A percentile compares a stretch with the other conserved stretches of the same genome.
These are phyloP conservation scores for Drosophila bifasciata DNA, from an alignment of 1,140 invertebrate species.

Conservation along the genomic window DNA sequence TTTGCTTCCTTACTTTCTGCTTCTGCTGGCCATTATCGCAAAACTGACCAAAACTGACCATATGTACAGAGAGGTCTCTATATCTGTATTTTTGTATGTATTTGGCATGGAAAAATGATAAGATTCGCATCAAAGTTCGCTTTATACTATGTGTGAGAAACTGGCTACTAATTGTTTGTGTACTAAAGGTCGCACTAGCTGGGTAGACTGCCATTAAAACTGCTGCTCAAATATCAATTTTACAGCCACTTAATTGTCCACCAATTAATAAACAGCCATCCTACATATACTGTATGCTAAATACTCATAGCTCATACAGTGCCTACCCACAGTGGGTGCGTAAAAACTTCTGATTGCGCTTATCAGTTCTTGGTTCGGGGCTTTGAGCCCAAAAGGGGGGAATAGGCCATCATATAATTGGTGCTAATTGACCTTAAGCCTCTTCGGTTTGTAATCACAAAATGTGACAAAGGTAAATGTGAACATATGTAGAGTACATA, in stretches of 20 bases:
- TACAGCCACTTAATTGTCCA: slow-evolving; percentile 40
- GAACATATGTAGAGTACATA: slow-evolving; percentile 15
- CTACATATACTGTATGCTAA: neutral
- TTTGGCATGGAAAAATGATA: slow-evolving; percentile 19
- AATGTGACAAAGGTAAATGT: neutral
- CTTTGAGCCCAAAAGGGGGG: too few relatives aligned
- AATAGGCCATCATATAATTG: slow-evolving; percentile 24
- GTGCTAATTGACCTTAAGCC: slow-evolving; percentile 47
- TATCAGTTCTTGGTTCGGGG: slow-evolving; percentile 24
- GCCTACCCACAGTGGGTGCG: slow-evolving; percentile 9
- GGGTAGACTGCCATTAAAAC: slow-evolving; percentile 19
- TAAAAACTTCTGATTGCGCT: slow-evolving; percentile 28
- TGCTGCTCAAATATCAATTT: slow-evolving; percentile 47
- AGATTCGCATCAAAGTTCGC: slow-evolving; percentile 40
- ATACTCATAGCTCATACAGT: too few relatives aligned
- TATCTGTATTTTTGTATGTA: too few relatives aligned
- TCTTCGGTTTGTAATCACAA: too few relatives aligned
- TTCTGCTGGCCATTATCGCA: too few relatives aligned
- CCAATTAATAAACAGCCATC: slow-evolving; percentile 25
- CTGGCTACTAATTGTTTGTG: slow-evolving; percentile 1
- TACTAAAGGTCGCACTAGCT: slow-evolving; percentile 38
- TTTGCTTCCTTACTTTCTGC: too few relatives aligned
- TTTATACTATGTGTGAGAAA: slow-evolving; percentile 2
- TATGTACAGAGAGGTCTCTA: too few relatives aligned
- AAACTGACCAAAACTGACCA: too few relatives aligned